Conservation (phyloP, 30 jellyfish, hydroid and myxozoan genomes). For the Aurelia sp. region DNA sequence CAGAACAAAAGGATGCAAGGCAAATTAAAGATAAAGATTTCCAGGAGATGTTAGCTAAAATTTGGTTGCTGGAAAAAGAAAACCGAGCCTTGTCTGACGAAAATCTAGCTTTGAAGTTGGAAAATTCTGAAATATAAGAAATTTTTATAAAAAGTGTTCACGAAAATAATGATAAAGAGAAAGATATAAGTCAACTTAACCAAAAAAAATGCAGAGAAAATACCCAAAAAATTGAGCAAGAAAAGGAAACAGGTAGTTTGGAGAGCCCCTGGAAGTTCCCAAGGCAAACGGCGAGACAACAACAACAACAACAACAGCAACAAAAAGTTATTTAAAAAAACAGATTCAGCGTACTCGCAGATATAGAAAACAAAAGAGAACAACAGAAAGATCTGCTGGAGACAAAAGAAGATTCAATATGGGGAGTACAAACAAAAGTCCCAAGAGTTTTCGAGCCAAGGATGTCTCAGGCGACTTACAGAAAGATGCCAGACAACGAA, state of each 20-base stretch:
- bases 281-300: too few species aligned
- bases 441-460: too few species aligned
- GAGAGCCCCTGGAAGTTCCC: slow-evolving; percentile 19
- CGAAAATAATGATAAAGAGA: slow-evolving; percentile 3
- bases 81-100: slow-evolving; percentile 28
- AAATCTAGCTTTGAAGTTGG: slow-evolving; percentile 30
- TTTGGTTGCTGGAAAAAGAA: slow-evolving; percentile 19
- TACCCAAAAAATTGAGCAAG: neutral
- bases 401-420: slow-evolving; percentile 8
- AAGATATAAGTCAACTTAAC: slow-evolving; percentile 14
- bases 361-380: slow-evolving; percentile 12
- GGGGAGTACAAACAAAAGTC: slow-evolving; percentile 42
- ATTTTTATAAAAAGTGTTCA: slow-evolving; percentile 1
- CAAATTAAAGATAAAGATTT: slow-evolving; percentile 4
- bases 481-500: too few species aligned
- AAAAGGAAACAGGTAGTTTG: slow-evolving; percentile 10
- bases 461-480: too few species aligned
- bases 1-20: slow-evolving; percentile 20
- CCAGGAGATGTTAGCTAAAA: slow-evolving; percentile 15
- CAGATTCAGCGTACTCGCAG: slow-evolving; percentile 41
- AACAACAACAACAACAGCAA: neutral
- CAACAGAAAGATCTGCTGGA: slow-evolving; percentile 6
- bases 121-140: slow-evolving; percentile 9
- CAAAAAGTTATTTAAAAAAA: slow-evolving; percentile 15
- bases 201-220: slow-evolving; percentile 19